phyloP scores from a whole-genome alignment of 2,888 invertebrate species.

The Deilephila elpenor region DNA sequence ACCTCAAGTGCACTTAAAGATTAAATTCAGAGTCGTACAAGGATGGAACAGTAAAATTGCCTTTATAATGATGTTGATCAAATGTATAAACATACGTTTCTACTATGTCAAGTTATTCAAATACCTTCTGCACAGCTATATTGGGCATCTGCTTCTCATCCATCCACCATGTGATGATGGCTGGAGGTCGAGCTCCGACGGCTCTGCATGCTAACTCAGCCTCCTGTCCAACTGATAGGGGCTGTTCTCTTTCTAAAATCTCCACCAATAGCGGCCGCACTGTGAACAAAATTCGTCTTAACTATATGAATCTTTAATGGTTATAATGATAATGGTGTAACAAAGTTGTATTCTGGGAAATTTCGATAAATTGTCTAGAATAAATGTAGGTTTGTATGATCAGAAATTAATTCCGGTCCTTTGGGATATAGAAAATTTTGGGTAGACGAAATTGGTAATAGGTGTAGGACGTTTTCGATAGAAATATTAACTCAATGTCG shows the following conservation, averaged over 20 bases:
- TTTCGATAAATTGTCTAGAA: too few relatives aligned
- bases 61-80: too few relatives aligned
- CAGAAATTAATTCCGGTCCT: too few relatives aligned
- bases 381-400: too few relatives aligned
- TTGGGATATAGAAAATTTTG: too few relatives aligned
- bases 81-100: too few relatives aligned
- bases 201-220: slow-evolving; percentile 93
- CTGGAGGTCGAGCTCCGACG: slow-evolving; percentile 93
- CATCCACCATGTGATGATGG: slow-evolving; percentile 94
- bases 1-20: too few relatives aligned
- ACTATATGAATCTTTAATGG: background rate
- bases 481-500: too few relatives aligned
- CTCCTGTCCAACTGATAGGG: slow-evolving; percentile 92
- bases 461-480: too few relatives aligned
- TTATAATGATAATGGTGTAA: background rate
- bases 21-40: too few relatives aligned
- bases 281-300: slow-evolving; percentile 61
- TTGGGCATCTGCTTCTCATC: slow-evolving; percentile 87
- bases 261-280: slow-evolving; percentile 92
- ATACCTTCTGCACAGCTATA: slow-evolving; percentile 66
- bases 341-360: background rate
- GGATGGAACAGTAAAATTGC: too few relatives aligned
- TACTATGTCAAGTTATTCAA: background rate
- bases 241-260: slow-evolving; percentile 91
- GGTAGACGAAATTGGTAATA: too few relatives aligned